These are phyloP conservation scores for Druceiella hillmani DNA, from an alignment of 2,888 invertebrate species.

Conservation along the genomic window DNA sequence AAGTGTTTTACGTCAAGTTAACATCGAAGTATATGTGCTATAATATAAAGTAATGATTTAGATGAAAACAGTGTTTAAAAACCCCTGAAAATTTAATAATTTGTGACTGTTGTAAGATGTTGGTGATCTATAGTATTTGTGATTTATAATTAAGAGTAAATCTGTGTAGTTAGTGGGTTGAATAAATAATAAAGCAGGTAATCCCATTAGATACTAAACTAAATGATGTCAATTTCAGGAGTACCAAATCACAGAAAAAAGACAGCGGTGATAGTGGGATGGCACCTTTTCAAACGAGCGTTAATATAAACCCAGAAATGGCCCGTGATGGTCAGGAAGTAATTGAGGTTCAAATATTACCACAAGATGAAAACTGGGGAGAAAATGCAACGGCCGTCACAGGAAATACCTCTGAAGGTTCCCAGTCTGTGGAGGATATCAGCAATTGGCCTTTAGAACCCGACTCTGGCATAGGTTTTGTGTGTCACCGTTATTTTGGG, in stretches of 20 bases:
- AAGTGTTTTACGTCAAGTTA: no score
- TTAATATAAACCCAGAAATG: slow-evolving; percentile 74
- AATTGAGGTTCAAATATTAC: slow-evolving; percentile 93
- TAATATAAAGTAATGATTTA: no score
- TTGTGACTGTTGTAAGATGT: no score
- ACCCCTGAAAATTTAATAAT: no score
- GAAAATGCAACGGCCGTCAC: slow-evolving; percentile 97
- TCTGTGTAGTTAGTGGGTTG: no score
- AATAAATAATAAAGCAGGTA: no score
- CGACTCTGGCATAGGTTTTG: slow-evolving; percentile 62
- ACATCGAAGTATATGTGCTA: no score
- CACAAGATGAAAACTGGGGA: slow-evolving; percentile 98
- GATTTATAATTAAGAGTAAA: no score
- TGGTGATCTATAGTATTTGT: no score
- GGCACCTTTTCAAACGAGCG: slow-evolving; percentile 85
- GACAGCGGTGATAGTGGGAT: slow-evolving; percentile 58
- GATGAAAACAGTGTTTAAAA: no score
- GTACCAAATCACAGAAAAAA: slow-evolving; percentile 61
- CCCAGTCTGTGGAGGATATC: slow-evolving; percentile 88
- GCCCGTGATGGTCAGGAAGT: slow-evolving; percentile 80
- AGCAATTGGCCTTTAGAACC: slow-evolving; percentile 78
- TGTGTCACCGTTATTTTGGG: slow-evolving; percentile 80
- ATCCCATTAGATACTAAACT: no score
- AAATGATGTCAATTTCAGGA: slow-evolving; percentile 37
- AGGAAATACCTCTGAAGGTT: slow-evolving; percentile 94